A percentile compares a stretch with the other conserved stretches of the same genome.
phyloP scores from a whole-genome alignment of 2,797 vertebrate species.

The Protosalanx chinensis region DNA sequence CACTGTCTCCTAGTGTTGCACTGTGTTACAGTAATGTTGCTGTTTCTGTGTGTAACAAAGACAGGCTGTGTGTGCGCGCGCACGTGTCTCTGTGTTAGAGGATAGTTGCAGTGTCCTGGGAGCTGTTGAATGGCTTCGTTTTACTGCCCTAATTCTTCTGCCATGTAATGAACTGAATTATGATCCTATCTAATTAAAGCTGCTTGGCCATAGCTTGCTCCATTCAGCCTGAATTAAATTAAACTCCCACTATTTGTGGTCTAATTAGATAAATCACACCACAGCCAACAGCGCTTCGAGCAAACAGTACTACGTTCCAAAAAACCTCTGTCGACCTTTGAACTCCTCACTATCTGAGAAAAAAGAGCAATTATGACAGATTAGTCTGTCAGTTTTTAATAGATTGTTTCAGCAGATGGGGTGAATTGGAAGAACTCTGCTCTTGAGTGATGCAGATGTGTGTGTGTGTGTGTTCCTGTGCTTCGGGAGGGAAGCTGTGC shows the following conservation, averaged over 20 bases:
- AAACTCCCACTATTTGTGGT: constrained; percentile 42
- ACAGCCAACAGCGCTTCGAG: constrained; percentile 26
- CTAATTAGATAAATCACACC: constrained; percentile 45
- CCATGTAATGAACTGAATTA: constrained; percentile 46
- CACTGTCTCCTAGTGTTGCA: no score
- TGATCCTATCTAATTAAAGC: constrained; percentile 50
- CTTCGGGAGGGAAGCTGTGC: no score
- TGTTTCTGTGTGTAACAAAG: no score
- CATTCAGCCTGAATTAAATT: constrained; percentile 49
- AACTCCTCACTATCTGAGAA: constrained; percentile 3
- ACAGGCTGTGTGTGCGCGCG: no score
- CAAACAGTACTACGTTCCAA: constrained; percentile 21
- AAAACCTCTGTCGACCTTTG: constrained; percentile 28
- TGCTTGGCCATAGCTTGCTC: constrained; percentile 13
- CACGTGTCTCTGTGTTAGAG: neutral
- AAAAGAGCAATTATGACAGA: constrained; percentile 19
- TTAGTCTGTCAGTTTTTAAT: constrained; percentile 23
- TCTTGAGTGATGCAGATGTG: neutral
- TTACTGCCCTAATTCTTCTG: constrained; percentile 44
- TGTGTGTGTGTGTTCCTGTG: neutral
- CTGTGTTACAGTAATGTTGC: no score
- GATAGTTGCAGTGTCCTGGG: constrained; percentile 29
- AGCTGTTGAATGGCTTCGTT: constrained; percentile 37
- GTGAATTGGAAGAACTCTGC: neutral
- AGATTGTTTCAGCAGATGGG: constrained; percentile 14